phyloP scores from a whole-genome alignment of 2,113 vertebrate genomes.

The Ctenodactylus gundi region DNA sequence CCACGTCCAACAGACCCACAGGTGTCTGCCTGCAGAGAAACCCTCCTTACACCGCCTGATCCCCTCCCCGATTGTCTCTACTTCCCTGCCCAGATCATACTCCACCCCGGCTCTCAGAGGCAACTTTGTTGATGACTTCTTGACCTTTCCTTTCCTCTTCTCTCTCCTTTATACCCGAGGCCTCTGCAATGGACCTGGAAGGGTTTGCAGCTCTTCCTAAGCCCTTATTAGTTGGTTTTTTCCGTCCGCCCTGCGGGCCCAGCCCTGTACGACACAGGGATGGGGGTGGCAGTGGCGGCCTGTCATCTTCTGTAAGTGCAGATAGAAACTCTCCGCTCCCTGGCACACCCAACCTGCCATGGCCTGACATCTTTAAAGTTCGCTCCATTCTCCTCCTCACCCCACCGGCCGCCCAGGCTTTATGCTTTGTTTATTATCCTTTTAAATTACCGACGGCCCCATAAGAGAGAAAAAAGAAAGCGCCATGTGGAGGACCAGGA shows the following conservation, averaged over 20 bases:
- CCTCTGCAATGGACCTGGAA: background rate
- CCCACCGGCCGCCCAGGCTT: background rate
- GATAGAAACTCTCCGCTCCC: background rate
- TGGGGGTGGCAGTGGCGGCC: accelerated
- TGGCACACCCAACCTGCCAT: background rate
- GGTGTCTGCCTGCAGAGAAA: background rate
- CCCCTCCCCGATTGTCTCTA: background rate
- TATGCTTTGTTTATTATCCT: constrained; percentile 25
- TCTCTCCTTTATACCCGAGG: background rate
- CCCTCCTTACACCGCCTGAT: background rate
- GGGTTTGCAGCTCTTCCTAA: background rate
- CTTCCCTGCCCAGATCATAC: background rate
- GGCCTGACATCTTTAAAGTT: background rate
- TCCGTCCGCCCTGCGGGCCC: background rate
- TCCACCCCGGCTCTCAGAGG: background rate
- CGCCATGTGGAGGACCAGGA: constrained; percentile 48
- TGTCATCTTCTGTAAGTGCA: background rate
- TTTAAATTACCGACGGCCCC: constrained; percentile 29
- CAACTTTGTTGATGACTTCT: background rate
- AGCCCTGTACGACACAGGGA: background rate
- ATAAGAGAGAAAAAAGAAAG: constrained; percentile 32
- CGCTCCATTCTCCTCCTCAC: background rate
- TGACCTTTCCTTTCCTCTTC: background rate
- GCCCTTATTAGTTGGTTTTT: background rate
- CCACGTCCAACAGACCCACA: background rate